Base-by-base conservation (phyloP, 1,140 invertebrate species). In the Drosophila tani region DNA sequence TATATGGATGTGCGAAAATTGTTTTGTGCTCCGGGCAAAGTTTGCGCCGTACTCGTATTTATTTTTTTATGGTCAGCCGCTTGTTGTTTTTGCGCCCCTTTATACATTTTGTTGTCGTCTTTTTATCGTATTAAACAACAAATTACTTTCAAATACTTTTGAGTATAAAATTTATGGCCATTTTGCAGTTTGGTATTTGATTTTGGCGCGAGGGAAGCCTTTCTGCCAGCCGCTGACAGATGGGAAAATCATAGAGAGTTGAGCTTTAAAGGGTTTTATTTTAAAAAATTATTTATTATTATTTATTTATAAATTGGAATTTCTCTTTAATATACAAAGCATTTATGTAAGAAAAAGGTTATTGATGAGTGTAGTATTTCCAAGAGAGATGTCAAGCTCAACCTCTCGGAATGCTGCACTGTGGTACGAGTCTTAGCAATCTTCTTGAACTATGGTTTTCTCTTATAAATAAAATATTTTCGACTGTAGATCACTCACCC, bases 121-220 rank as follows among this genome's bases (percentile, higher is more conserved):
- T 60, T 81, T 76, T 87, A 79, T 82, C 63, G 63, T 68, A 62
- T 87, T 82, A 82, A 53, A 57, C 57, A 79, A 70, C 64, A 85
- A 86, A 86, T 85, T 85, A 83, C 80, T 88, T 83, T 77, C 56
- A 73, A 88, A 86, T 86, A 83, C 84, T 86, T 83, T 64, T 59
- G 49, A 84, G 66, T 69, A 64, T 51, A 58, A 58, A 68, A 88
- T 86, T 86, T 86, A 83, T 87, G 66, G 43, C 19, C 53, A 46
- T 73, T 76, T 69, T 76, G 55, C 55, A 67, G 53, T 68, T 71
- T 60, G 41, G 38, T 55, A 65, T 82, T 79, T 79, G 46, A 82
- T 66, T 78, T 65, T 73, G 53, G 43, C 21, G 14, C 15, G 19
- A 14, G 15, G 29, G 2, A 24, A 67, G 11, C 29, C 21, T 24